Conservation (phyloP, 2,888 invertebrate genomes). For the Cheilosia soror region DNA sequence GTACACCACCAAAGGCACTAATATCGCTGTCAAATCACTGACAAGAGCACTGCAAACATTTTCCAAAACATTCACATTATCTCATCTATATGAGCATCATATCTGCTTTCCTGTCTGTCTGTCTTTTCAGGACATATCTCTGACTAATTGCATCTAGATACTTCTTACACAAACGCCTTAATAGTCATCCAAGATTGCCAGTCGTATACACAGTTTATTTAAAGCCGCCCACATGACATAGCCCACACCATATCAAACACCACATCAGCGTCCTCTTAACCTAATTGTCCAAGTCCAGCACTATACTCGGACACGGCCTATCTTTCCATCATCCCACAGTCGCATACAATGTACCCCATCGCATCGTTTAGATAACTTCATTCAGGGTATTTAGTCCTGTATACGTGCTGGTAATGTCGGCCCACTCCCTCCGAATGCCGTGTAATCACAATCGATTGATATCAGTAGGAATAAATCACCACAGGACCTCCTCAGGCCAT, state of each 20-base stretch:
- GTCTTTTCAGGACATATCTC: constrained; percentile 36
- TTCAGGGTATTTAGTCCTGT: constrained; percentile 35
- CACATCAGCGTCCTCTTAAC: constrained; percentile 43
- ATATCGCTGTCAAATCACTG: constrained; percentile 1
- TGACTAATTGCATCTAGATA: constrained; percentile 29
- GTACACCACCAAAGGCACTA: not conserved
- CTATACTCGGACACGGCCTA: constrained; percentile 9
- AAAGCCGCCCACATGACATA: constrained; percentile 31
- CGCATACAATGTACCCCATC: constrained; percentile 31
- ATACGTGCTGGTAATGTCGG: not conserved
- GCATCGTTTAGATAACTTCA: constrained; percentile 54
- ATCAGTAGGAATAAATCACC: constrained; percentile 58
- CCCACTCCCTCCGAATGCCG: constrained; percentile 55
- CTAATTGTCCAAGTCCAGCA: constrained; percentile 23
- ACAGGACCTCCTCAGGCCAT: constrained; percentile 49
- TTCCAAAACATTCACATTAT: not conserved
- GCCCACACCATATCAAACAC: constrained; percentile 37
- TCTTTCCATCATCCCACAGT: constrained; percentile 1
- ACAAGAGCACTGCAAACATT: not conserved
- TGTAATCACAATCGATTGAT: constrained; percentile 69
- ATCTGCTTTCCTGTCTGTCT: constrained; percentile 2
- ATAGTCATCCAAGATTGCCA: not conserved
- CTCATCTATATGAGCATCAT: constrained; percentile 19
- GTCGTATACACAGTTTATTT: not conserved
- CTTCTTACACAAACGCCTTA: constrained; percentile 4